Evolutionary conservation across 2,888 invertebrate genomes (phyloP).

Genomic region (Coenonympha glycerion): DNA sequence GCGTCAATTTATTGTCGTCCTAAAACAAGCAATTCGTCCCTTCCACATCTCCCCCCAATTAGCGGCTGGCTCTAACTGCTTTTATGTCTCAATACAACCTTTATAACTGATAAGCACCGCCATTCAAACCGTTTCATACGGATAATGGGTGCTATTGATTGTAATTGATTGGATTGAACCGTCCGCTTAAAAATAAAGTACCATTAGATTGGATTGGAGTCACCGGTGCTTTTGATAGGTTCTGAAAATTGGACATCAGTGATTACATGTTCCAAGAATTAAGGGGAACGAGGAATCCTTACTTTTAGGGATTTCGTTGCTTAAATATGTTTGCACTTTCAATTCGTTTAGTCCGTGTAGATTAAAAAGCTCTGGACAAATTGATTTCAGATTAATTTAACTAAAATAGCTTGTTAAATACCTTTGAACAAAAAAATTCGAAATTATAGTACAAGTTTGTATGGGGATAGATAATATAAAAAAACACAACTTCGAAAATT

Average conservation of each 20-base stretch:
- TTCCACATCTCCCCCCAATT: constrained; percentile 56
- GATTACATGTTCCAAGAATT: background rate
- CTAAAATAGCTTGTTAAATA: too few species aligned
- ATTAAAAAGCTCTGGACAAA: too few species aligned
- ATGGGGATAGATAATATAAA: too few species aligned
- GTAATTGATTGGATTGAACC: constrained; percentile 23
- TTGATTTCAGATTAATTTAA: too few species aligned
- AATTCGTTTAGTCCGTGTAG: too few species aligned
- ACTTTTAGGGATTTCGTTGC: too few species aligned
- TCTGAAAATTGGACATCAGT: background rate
- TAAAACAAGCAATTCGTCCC: constrained; percentile 68
- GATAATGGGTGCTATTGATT: constrained; percentile 32
- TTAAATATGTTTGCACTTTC: too few species aligned
- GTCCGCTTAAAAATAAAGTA: constrained; percentile 13
- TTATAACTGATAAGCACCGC: constrained; percentile 35
- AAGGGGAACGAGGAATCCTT: too few species aligned
- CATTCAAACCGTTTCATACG: constrained; percentile 38
- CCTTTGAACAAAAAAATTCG: too few species aligned
- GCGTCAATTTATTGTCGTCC: constrained; percentile 72
- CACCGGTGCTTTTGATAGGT: constrained; percentile 6
- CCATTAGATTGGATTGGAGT: background rate
- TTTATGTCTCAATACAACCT: constrained; percentile 56
- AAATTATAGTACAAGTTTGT: too few species aligned
- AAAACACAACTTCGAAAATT: too few species aligned
- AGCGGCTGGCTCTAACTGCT: constrained; percentile 53